A percentile compares a stretch with the other conserved stretches of the same genome.
phyloP scores from a whole-genome alignment of 2,888 invertebrate genomes.

The Himalopsyche tibetana region DNA sequence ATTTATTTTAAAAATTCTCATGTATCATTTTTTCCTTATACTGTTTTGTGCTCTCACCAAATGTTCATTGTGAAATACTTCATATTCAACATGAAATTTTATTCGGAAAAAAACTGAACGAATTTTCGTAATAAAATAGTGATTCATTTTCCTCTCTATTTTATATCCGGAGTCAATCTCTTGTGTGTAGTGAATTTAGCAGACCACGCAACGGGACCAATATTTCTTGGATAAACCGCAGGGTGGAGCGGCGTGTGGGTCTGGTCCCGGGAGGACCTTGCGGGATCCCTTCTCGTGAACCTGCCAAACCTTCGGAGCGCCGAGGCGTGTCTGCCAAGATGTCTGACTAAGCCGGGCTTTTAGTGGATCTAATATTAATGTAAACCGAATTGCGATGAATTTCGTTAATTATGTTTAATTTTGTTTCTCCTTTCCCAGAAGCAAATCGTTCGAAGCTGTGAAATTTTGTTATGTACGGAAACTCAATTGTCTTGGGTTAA shows the following conservation, averaged over 20 bases:
- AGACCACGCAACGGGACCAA: slow-evolving; percentile 47
- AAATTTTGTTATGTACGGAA: too few species aligned
- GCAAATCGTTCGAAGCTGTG: too few species aligned
- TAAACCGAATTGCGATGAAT: slow-evolving; percentile 35
- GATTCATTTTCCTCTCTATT: slow-evolving; percentile 28
- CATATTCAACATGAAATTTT: too few species aligned
- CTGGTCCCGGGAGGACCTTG: slow-evolving; percentile 54
- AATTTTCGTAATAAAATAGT: too few species aligned
- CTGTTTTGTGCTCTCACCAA: too few species aligned
- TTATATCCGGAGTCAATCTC: slow-evolving; percentile 24
- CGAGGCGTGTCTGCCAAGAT: slow-evolving; percentile 42
- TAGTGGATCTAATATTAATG: slow-evolving; percentile 36
- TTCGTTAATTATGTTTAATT: slow-evolving; percentile 16
- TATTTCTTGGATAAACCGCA: slow-evolving; percentile 53
- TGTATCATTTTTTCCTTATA: too few species aligned
- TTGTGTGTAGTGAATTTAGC: slow-evolving; percentile 43
- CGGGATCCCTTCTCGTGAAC: slow-evolving; percentile 46
- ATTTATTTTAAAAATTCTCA: too few species aligned
- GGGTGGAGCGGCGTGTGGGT: slow-evolving; percentile 50
- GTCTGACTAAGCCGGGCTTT: slow-evolving; percentile 30
- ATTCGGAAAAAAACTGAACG: too few species aligned
- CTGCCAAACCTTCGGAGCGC: slow-evolving; percentile 33
- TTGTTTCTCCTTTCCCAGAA: too few species aligned
- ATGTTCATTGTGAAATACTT: too few species aligned
- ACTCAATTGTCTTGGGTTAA: too few species aligned